A percentile compares a stretch with the other conserved stretches of the same genome.
These are phyloP conservation scores for Spialia ferax DNA, from an alignment of 2,888 invertebrate genomes.

Conservation along the genomic window DNA sequence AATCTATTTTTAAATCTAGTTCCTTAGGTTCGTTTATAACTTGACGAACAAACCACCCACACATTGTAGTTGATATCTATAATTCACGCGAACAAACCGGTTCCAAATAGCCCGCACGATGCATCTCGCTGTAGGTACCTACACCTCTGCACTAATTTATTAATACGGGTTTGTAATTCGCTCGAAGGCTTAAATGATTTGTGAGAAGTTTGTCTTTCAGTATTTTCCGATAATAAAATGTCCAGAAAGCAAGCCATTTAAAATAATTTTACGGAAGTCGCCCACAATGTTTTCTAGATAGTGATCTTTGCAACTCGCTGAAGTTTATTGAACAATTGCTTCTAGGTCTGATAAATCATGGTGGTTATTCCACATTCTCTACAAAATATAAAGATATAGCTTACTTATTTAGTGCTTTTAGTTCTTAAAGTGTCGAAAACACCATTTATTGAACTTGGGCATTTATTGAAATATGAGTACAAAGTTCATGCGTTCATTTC, in stretches of 20 bases:
- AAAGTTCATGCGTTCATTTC: too few relatives aligned
- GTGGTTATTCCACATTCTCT: background rate
- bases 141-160: constrained; percentile 7
- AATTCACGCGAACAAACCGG: constrained; percentile 45
- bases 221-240: background rate
- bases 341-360: background rate
- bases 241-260: background rate
- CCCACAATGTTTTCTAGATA: background rate
- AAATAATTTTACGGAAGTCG: background rate
- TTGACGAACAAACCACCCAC: constrained; percentile 33
- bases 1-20: background rate
- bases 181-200: constrained; percentile 16
- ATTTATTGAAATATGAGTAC: too few relatives aligned
- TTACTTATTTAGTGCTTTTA: background rate
- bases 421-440: too few relatives aligned
- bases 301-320: background rate
- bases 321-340: background rate
- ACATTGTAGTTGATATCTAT: constrained; percentile 32
- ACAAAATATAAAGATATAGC: background rate
- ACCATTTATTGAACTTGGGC: too few relatives aligned
- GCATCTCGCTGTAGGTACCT: constrained; percentile 5
- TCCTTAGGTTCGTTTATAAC: constrained; percentile 11
- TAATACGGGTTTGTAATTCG: constrained; percentile 14
- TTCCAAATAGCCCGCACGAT: constrained; percentile 46
- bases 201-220: background rate